Base-by-base conservation (phyloP, 2,113 vertebrate genomes). In the Neolamprologus ventralis region DNA sequence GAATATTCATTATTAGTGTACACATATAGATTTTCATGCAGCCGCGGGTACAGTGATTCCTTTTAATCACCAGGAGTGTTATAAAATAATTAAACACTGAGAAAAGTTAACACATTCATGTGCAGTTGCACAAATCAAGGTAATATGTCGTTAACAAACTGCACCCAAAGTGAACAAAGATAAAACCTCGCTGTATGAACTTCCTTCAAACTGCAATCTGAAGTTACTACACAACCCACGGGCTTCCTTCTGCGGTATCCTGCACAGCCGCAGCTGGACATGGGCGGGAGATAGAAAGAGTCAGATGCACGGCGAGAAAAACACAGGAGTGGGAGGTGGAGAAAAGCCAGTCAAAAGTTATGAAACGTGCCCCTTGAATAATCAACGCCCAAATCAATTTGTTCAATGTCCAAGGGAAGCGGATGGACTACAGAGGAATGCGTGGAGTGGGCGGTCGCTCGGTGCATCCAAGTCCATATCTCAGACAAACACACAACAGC, bases 361-460 rank as follows among this genome's bases (percentile, higher is more conserved):
- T 57, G 86, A 93, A 91, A 93, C 68, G 42, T 89, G 91, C 85
- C 89, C 85, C 90, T 90, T 83, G 86, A 93, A 93, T 95, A 93
- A 95, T 95, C 94, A 82, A 88, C 85, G 19, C 37, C 83, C 65
- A 88, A 93, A 93, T 95, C 91, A 90, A 95, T 95, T 93, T 95
- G 94, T 94, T 94, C 92, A 75, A 88, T 40, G 88, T 93, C 90
- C 90, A 90, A 91, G 85, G 90, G 85, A 53, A 91, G 90, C 80
- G 84, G 88, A 91, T 35, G 82, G 54, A 95, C 92, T 89, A 91
- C 87, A 94, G 91, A 95, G 93, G 90, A 95, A 94, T 92, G 92
- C 82, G 90, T 63, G 85, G 85, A 91, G 94, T 93, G 90, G 94
- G 93, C 82, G 88, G 85, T 86, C 37, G 57, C 85, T 78, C 19